Evolutionary conservation across 1,140 invertebrate species (phyloP), one percentile per base, ranked within the genome.

Genomic region (Catajapyx aquilonaris): DNA sequence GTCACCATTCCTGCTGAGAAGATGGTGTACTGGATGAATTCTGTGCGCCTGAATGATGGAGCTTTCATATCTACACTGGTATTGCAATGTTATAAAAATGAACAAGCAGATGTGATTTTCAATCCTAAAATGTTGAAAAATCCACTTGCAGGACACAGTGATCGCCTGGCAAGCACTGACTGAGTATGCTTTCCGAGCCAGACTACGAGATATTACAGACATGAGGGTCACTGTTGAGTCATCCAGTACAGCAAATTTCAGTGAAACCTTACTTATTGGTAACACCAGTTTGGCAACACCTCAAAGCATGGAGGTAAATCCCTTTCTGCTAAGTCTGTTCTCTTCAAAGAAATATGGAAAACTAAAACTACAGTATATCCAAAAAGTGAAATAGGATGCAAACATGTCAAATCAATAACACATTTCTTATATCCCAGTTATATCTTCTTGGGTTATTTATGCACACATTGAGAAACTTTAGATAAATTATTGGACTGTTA

Each of bases 31-130:
- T 73, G 69, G 68, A 48, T 73, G 2, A 65, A 65, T 44, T 59
- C 59, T 2, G 66, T 71, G 60, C 51, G 68, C 35, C 61, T 68
- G 46, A 56, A 55, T 15, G 57, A 65, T 43, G 60, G 56, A 34
- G 68, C 60, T 11, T 69, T 71, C 48, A 58, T 69, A 23, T 65
- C 67, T 4, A 65, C 64, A 13, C 56, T 65, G 51, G 69, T 67
- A 46, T 28, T 7, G 7, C 23, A 28, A 28, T 13, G 13, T 9
- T 28, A 28, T 28, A 13, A 28, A 13, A 13, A 28, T 28, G 13
- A 7, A 28, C 7, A 13, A 28, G 23, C 7, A 28, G 7, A 28
- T 9, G 7, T 28, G 7, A 28, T 28, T 28, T 28, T 28, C 7
- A 7, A 28, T 28, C 23, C 23, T 28, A n/a, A n/a, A n/a, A n/a